Evolutionary conservation across 2,113 vertebrate species (phyloP), one percentile per base, ranked within the genome.

Genomic region (Phylloscopus trochilus): DNA sequence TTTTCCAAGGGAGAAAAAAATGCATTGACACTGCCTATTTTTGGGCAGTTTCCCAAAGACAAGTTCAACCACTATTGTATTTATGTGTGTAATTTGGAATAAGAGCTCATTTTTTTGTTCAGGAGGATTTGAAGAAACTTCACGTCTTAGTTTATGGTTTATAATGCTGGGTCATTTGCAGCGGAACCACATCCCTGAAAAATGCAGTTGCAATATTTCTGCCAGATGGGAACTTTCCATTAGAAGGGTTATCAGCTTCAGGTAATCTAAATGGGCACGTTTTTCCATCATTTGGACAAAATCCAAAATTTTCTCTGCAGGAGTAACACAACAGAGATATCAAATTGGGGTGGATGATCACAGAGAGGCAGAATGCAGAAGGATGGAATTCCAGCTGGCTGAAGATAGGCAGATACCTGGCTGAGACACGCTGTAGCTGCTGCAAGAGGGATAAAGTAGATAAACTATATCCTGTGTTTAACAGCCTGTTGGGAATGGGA

Each of bases 231-330:
- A 73, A 41, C 56, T 96, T 93, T 95, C 73, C 79, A 79, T 44
- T 56, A 83, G 91, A 94, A 95, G 93, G 39, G n/a, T 93, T 96
- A 89, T 90, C 79, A 74, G 79, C 55, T 91, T 95, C 85, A 95
- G 70, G 95, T 97, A 51, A 94, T 95, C 66, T 69, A 93, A 96
- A 95, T 58, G 37, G 92, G 83, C 88, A 89, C 31, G 8, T 59
- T 91, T 92, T 76, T 22, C 82, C 39, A 87, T 63, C 27, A 23
- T 84, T 91, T 97, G 97, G 81, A 92, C 56, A 93, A 89, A 95
- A 83, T 62, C 73, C 91, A 94, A 76, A 86, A 62, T 94, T 74
- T 83, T 93, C 52, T 95, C 72, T 75, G 88, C 41, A 92, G 88
- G 64, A 87, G 58, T 69, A 96, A 75, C 51, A 70, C 44, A 93